Conservation (phyloP, 2,113 vertebrate species). For the Phoenicopterus ruber region DNA sequence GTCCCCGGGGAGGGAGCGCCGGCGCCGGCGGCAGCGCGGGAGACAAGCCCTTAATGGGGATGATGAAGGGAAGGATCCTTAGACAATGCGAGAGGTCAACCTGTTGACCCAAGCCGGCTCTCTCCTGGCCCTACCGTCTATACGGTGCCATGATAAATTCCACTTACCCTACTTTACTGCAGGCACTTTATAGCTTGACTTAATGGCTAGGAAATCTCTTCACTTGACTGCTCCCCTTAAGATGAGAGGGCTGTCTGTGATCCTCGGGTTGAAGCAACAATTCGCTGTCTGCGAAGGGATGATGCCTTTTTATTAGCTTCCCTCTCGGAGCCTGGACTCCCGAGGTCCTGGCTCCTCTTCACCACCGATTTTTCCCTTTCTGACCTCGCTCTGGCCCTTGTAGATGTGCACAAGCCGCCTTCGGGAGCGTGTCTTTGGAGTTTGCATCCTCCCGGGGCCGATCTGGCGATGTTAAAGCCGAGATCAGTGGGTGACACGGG, state of each 20-base stretch:
- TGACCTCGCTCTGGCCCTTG: background rate
- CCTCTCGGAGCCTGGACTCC: background rate
- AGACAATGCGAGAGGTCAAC: conserved; percentile 3
- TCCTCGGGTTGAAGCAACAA: background rate
- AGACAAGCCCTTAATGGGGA: background rate
- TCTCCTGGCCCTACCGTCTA: background rate
- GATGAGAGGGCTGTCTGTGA: conserved; percentile 1
- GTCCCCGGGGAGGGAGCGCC: background rate
- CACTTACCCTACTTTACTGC: conserved; percentile 25
- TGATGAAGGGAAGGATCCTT: conserved; percentile 7
- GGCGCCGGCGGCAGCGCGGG: background rate
- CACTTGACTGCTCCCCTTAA: background rate
- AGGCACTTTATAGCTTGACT: background rate
- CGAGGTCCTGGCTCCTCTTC: background rate
- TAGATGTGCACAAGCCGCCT: background rate
- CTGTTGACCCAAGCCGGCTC: background rate
- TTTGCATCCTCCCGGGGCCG: background rate
- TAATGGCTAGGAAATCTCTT: conserved; percentile 43
- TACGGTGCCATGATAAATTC: conserved; percentile 12
- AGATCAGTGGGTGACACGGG: background rate
- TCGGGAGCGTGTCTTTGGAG: background rate
- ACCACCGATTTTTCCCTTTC: background rate
- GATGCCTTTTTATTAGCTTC: conserved; percentile 11
- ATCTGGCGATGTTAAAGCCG: background rate
- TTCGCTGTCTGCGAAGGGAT: background rate